These are phyloP conservation scores for Rhorus exstirpatorius DNA, from an alignment of 2,888 invertebrate genomes.

Conservation along the genomic window DNA sequence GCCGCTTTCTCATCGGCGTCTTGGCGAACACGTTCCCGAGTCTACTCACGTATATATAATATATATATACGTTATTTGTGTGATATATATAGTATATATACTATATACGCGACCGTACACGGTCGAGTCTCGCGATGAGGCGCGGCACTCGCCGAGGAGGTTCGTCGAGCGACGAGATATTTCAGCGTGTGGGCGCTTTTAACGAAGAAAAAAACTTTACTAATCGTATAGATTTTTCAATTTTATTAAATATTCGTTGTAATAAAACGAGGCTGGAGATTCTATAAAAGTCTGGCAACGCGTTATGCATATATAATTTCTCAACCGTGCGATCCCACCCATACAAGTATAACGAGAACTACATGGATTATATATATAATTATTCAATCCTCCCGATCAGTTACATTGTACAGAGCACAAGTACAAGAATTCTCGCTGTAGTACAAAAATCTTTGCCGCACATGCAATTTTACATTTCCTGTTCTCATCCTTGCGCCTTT, in stretches of 20 bases:
- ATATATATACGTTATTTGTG: not conserved
- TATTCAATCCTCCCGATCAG: slow-evolving; percentile 35
- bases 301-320: slow-evolving; percentile 4
- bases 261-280: not conserved
- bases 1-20: slow-evolving; percentile 42
- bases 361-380: too few relatives aligned
- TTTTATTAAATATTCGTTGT: not conserved
- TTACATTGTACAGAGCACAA: slow-evolving; percentile 30
- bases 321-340: too few relatives aligned
- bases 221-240: too few relatives aligned
- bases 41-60: not conserved
- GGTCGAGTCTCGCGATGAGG: slow-evolving; percentile 53
- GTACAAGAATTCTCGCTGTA: slow-evolving; percentile 26
- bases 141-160: slow-evolving; percentile 57
- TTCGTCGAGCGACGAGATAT: slow-evolving; percentile 56
- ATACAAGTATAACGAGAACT: too few relatives aligned
- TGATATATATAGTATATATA: not conserved
- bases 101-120: slow-evolving; percentile 40
- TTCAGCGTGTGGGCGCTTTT: slow-evolving; percentile 63
- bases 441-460: slow-evolving; percentile 23
- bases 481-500: slow-evolving; percentile 31
- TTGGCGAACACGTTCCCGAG: slow-evolving; percentile 38
- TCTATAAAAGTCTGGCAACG: not conserved
- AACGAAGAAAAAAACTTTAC: slow-evolving; percentile 52
- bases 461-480: slow-evolving; percentile 51